phyloP scores from a whole-genome alignment of 2,888 invertebrate genomes.

The Hydrotaea cyrtoneurina region DNA sequence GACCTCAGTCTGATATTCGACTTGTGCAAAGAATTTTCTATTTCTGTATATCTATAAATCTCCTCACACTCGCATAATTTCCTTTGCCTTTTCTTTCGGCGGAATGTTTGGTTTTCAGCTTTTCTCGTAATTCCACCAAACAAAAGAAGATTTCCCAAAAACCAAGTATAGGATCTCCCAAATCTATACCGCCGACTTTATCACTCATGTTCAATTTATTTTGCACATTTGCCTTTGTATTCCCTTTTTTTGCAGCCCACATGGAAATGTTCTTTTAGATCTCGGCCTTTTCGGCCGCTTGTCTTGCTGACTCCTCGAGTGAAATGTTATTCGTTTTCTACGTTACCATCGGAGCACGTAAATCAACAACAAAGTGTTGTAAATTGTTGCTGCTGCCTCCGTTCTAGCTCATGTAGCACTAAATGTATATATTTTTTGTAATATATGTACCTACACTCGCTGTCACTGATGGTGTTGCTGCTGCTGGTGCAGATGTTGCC shows the following conservation, averaged over 20 bases:
- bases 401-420: not conserved
- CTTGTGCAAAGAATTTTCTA: too few relatives aligned
- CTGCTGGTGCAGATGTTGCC: not conserved
- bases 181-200: too few relatives aligned
- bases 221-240: too few relatives aligned
- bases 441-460: not conserved
- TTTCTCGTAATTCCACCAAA: too few relatives aligned
- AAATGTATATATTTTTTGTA: not conserved
- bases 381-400: slow-evolving; percentile 1
- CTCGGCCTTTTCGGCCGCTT: not conserved
- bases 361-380: slow-evolving; percentile 26
- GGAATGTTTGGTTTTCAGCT: too few relatives aligned
- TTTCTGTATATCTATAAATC: too few relatives aligned
- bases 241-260: not conserved
- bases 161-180: too few relatives aligned
- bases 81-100: too few relatives aligned
- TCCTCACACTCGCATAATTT: too few relatives aligned
- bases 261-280: not conserved
- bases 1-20: too few relatives aligned
- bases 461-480: not conserved
- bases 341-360: slow-evolving; percentile 7
- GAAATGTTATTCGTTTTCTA: slow-evolving; percentile 5
- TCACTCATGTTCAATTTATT: too few relatives aligned
- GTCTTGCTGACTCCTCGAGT: not conserved
- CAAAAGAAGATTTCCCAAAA: too few relatives aligned